Percentiles rank a stretch among this genome's conserved stretches.
Evolutionary conservation across 1,140 invertebrate genomes (phyloP).

Genomic region (Heterodera carotae): DNA sequence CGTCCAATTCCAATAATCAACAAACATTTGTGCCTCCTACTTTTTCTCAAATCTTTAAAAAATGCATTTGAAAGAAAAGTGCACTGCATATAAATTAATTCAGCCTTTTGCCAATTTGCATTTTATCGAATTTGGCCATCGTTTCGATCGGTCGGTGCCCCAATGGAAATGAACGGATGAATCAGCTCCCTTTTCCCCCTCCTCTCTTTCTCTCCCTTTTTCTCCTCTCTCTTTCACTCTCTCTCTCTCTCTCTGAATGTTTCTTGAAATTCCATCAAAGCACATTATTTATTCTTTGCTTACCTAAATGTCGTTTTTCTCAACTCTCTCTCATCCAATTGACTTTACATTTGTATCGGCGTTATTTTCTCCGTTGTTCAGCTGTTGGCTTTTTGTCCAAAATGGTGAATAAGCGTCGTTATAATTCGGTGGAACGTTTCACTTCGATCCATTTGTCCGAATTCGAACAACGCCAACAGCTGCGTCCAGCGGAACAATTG

Average conservation of each 20-base stretch:
- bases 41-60: not conserved
- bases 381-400: too few relatives aligned
- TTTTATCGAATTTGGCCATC: not conserved
- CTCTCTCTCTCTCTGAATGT: too few relatives aligned
- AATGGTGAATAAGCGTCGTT: conserved; percentile 26
- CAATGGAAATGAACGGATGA: not conserved
- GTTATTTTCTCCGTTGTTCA: too few relatives aligned
- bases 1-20: not conserved
- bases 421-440: conserved; percentile 27
- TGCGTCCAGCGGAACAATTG: not conserved
- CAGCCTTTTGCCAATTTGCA: not conserved
- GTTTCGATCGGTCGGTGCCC: not conserved
- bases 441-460: conserved; percentile 15
- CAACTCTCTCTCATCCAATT: not conserved
- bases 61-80: not conserved
- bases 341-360: too few relatives aligned
- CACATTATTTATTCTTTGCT: too few relatives aligned
- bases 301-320: too few relatives aligned
- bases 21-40: not conserved
- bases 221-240: too few relatives aligned
- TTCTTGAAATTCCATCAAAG: too few relatives aligned
- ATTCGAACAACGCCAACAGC: not conserved
- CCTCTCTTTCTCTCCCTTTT: too few relatives aligned
- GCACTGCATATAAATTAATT: not conserved
- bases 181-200: not conserved